These are phyloP conservation scores for Speoplatyrhinus poulsoni DNA, from an alignment of 2,113 vertebrate species.

Conservation along the genomic window DNA sequence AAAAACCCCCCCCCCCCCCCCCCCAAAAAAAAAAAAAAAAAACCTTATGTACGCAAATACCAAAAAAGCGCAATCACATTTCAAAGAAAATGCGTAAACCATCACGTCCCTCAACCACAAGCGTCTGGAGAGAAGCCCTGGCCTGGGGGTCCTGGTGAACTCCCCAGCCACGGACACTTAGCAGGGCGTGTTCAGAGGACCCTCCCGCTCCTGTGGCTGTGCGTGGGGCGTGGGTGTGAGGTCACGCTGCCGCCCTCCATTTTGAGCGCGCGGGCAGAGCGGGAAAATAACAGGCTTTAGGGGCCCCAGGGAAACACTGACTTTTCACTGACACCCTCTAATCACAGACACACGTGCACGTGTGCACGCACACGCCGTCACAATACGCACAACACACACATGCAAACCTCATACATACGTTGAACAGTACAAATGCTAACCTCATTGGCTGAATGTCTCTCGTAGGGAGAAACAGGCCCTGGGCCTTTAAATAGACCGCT, in stretches of 20 bases:
- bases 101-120: too few species aligned
- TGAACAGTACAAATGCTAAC: slow-evolving; percentile 14
- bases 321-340: slow-evolving; percentile 55
- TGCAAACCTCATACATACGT: not conserved
- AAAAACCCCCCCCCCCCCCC: too few species aligned
- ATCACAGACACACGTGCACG: slow-evolving; percentile 48
- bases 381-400: slow-evolving; percentile 21
- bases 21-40: too few species aligned
- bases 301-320: slow-evolving; percentile 26
- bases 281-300: slow-evolving; percentile 68
- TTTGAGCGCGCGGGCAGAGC: slow-evolving; percentile 43
- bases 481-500: slow-evolving; percentile 25
- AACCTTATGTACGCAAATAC: too few species aligned
- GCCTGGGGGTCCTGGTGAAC: slow-evolving; percentile 14
- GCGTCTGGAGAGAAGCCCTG: not conserved
- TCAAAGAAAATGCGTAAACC: too few species aligned
- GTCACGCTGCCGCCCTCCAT: slow-evolving; percentile 62
- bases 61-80: too few species aligned
- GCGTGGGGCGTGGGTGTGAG: slow-evolving; percentile 63
- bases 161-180: slow-evolving; percentile 23
- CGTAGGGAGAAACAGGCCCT: slow-evolving; percentile 2
- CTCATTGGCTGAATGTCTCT: slow-evolving; percentile 10
- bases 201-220: slow-evolving; percentile 58
- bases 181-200: slow-evolving; percentile 25
- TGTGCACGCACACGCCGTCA: not conserved